Evolutionary conservation across 2,113 vertebrate species (phyloP).

Genomic region (Alectura lathami): DNA sequence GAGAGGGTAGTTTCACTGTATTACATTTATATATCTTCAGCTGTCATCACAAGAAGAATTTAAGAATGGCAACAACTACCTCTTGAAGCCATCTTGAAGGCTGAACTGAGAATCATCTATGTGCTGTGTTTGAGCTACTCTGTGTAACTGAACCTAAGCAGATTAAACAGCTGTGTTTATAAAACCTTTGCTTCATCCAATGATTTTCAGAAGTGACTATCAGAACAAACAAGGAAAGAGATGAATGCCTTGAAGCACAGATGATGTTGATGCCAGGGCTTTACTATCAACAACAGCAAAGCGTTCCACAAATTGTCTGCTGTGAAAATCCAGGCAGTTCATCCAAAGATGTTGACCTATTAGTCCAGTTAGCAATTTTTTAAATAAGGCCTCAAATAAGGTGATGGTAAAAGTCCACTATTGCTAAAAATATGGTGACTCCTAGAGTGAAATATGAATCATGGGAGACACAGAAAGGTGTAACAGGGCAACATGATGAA

Average conservation of each 20-base stretch:
- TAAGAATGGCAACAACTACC: not conserved
- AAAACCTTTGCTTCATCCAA: not conserved
- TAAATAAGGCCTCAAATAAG: not conserved
- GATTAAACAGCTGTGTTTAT: not conserved
- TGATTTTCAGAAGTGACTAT: not conserved
- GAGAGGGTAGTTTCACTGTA: not conserved
- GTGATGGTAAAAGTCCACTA: not conserved
- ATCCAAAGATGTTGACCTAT: not conserved
- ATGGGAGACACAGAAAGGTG: not conserved
- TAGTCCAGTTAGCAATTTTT: not conserved
- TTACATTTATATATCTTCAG: not conserved
- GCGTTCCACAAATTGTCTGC: not conserved
- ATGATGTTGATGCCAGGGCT: not conserved
- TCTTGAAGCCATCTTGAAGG: not conserved
- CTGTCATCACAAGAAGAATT: not conserved
- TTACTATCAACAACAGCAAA: not conserved
- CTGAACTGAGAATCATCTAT: not conserved
- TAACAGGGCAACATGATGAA: not conserved
- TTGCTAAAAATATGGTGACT: not conserved
- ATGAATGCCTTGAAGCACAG: not conserved
- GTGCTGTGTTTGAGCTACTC: not conserved
- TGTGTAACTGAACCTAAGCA: not conserved
- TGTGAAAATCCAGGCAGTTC: not conserved
- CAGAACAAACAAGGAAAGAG: not conserved
- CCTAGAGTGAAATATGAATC: not conserved